These are phyloP conservation scores for Blastobasis lacticolella DNA, from an alignment of 2,888 invertebrate genomes.

Conservation along the genomic window DNA sequence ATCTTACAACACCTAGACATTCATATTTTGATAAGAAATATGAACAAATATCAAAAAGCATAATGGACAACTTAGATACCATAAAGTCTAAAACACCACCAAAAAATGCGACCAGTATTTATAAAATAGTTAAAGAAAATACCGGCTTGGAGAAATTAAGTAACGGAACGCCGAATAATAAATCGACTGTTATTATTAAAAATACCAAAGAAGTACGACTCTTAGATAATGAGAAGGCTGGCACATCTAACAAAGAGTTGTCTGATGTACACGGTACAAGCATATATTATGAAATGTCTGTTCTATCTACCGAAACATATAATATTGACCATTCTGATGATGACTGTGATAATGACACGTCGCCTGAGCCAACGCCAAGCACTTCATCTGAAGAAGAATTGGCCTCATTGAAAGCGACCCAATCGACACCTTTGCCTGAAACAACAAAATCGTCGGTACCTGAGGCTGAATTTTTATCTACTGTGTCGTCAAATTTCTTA, in stretches of 20 bases:
- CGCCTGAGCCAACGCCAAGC: constrained; percentile 39
- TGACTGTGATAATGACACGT: constrained; percentile 57
- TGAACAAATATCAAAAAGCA: constrained; percentile 66
- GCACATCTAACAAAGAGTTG: constrained; percentile 48
- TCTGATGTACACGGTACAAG: constrained; percentile 68
- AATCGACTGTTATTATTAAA: constrained; percentile 65
- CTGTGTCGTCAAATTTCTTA: constrained; percentile 29
- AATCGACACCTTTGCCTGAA: constrained; percentile 23
- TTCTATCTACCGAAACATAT: constrained; percentile 64
- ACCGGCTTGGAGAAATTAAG: constrained; percentile 56
- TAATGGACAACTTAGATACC: constrained; percentile 63
- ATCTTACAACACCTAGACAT: constrained; percentile 71
- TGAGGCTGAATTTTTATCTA: constrained; percentile 28
- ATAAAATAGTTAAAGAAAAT: constrained; percentile 45
- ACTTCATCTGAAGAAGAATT: constrained; percentile 43
- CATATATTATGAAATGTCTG: constrained; percentile 68
- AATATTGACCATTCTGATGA: constrained; percentile 46
- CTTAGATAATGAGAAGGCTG: constrained; percentile 57
- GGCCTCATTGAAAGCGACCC: constrained; percentile 33
- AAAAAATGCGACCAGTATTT: constrained; percentile 39
- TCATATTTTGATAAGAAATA: constrained; percentile 70
- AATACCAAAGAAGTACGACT: constrained; percentile 70
- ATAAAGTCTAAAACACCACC: constrained; percentile 41
- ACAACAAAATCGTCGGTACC: constrained; percentile 21
- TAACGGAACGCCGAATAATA: constrained; percentile 62